Evolutionary conservation across 2,797 vertebrate genomes (phyloP), one percentile per base, ranked within the genome.

Genomic region (Cirrhinus mrigala): DNA sequence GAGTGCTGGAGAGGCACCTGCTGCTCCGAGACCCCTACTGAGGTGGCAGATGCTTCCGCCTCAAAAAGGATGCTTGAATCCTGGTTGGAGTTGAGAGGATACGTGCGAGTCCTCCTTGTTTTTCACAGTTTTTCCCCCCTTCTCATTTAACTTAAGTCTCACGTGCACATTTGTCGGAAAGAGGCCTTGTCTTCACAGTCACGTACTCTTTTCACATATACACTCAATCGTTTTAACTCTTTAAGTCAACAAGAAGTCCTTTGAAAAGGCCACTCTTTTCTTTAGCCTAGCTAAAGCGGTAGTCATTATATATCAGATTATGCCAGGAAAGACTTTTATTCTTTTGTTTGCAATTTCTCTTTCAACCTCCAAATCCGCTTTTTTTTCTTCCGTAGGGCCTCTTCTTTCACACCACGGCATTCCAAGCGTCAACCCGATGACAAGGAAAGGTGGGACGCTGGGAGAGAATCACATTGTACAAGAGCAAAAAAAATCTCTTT

Each of bases 341-440:
- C 93, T 91, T 92, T 94, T 90, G 92, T 89, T 82, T 68, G 60
- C 62, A 54, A 11, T 46, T 79, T 92, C 92, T 89, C 91, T 92
- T 79, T 70, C 29, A 82, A n/a, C 66, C 68, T 73, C 89, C 60
- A 76, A 85, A 82, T 83, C 78, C 77, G 69, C 24, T 10, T 52
- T 33, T 33, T 66, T 83, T 69, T 52, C 68, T 86, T 85, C 68
- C 78, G 64, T 84, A 20, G 37, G 48, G 29, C 56, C 16, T 66
- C 90, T 92, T 92, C 69, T 69, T 80, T 87, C 85, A 16, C 52
- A 16, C 93, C 87, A 90, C 90, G 92, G 91, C 93, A 93, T 96
- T 94, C 56, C 91, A 93, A 93, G 93, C 92, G 93, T 94, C 92
- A 94, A 81, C 85, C 87, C 69, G 91, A 95, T 94, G 93, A 93